Conservation (phyloP, 2,113 vertebrate genomes). For the Nothoprocta perdicaria region DNA sequence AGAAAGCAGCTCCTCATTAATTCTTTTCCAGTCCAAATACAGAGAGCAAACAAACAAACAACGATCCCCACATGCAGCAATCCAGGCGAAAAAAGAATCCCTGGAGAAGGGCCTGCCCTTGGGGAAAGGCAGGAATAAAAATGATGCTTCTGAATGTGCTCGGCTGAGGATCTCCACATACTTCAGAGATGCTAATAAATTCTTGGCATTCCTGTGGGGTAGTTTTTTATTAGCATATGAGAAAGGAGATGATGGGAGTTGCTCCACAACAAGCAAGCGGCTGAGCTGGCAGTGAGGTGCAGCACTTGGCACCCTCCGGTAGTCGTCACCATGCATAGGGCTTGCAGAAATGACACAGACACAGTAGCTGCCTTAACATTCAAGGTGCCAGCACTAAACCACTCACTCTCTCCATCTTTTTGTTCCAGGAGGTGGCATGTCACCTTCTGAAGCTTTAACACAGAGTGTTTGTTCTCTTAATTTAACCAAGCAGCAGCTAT, state of each 20-base stretch:
- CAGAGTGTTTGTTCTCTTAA: not conserved
- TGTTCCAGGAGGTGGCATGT: not conserved
- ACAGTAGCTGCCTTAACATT: not conserved
- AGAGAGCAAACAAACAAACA: not conserved
- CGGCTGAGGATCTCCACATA: not conserved
- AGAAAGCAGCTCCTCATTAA: not conserved
- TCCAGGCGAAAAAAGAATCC: not conserved
- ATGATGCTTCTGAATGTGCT: conserved; percentile 3
- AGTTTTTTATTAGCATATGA: not conserved
- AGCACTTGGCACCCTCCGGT: not conserved
- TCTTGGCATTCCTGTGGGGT: conserved; percentile 43
- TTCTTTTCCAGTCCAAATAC: not conserved
- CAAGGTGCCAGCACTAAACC: not conserved
- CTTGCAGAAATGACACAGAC: not conserved
- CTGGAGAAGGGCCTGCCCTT: not conserved
- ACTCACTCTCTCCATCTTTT: not conserved
- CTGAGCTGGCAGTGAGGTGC: not conserved
- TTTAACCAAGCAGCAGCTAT: not conserved
- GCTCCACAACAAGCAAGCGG: not conserved
- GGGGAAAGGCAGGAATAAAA: not conserved
- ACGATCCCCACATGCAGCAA: not conserved
- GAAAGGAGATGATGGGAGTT: not conserved
- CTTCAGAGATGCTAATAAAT: not conserved
- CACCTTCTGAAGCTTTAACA: not conserved
- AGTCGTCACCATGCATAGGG: not conserved